Conservation (phyloP, 1,140 invertebrate species). For the Bombyx mandarina region DNA sequence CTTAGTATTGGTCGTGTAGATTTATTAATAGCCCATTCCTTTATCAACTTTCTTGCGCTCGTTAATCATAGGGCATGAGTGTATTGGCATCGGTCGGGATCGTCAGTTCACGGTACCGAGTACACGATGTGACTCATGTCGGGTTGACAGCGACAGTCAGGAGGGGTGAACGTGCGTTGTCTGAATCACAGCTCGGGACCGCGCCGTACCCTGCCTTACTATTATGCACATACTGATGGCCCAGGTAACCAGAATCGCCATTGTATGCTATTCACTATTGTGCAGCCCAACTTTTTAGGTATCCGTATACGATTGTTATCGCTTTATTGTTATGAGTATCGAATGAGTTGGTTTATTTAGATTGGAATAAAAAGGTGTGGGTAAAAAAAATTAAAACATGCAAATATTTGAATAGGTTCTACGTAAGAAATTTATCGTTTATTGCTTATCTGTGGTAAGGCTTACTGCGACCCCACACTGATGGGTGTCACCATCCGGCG, state of each 20-base stretch:
- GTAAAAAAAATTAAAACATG: slow-evolving; percentile 1
- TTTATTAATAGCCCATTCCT: slow-evolving; percentile 29
- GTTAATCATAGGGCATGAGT: slow-evolving; percentile 37
- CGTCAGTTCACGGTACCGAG: neutral
- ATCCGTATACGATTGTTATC: slow-evolving; percentile 58
- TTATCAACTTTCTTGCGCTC: slow-evolving; percentile 28
- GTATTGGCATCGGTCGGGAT: slow-evolving; percentile 29
- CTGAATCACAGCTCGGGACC: slow-evolving; percentile 15
- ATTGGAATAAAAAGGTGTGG: slow-evolving; percentile 48
- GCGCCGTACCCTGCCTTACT: slow-evolving; percentile 25
- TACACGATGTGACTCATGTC: slow-evolving; percentile 15
- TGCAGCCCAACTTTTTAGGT: slow-evolving; percentile 61
- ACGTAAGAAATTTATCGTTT: too few species aligned
- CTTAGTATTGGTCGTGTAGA: slow-evolving; percentile 19
- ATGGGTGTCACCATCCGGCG: too few species aligned
- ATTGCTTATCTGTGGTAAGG: too few species aligned
- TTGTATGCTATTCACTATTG: slow-evolving; percentile 66
- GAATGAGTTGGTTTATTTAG: slow-evolving; percentile 50
- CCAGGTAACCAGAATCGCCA: slow-evolving; percentile 63
- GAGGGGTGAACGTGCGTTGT: slow-evolving; percentile 26
- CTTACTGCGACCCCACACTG: too few species aligned
- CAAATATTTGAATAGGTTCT: too few species aligned
- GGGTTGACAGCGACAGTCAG: slow-evolving; percentile 14
- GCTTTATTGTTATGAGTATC: slow-evolving; percentile 47
- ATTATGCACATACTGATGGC: slow-evolving; percentile 68